phyloP scores from a whole-genome alignment of 2,113 vertebrate species.

The Pluvianellus socialis region DNA sequence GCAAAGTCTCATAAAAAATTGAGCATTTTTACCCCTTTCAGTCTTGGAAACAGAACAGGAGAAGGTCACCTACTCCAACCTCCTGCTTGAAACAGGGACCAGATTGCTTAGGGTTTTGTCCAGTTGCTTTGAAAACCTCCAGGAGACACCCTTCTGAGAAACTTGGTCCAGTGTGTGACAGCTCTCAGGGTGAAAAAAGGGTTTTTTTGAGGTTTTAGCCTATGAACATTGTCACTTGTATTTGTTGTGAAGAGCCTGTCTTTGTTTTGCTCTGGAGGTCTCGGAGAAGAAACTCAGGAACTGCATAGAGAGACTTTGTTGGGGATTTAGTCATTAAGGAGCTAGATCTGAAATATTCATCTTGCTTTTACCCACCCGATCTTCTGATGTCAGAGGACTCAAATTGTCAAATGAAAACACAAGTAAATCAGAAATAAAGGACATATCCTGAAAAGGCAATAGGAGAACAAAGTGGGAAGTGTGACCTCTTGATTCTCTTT shows the following conservation, averaged over 20 bases:
- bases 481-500: not conserved
- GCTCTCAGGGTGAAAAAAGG: not conserved
- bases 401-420: not conserved
- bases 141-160: not conserved
- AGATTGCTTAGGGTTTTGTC: not conserved
- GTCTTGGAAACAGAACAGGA: not conserved
- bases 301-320: not conserved
- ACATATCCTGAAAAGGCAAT: not conserved
- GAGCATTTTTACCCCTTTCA: not conserved
- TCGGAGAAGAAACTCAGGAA: not conserved
- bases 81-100: not conserved
- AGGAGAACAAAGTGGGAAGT: not conserved
- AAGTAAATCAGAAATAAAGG: not conserved
- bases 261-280: not conserved
- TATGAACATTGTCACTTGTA: not conserved
- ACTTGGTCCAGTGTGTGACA: not conserved
- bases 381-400: not conserved
- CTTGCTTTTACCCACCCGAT: not conserved
- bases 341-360: not conserved
- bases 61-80: not conserved
- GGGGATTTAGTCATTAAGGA: not conserved
- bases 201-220: not conserved
- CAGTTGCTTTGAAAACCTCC: not conserved
- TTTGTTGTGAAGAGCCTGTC: not conserved
- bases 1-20: not conserved